phyloP scores from a whole-genome alignment of 2,113 vertebrate species.

The Cyanoramphus novaezelandiae region DNA sequence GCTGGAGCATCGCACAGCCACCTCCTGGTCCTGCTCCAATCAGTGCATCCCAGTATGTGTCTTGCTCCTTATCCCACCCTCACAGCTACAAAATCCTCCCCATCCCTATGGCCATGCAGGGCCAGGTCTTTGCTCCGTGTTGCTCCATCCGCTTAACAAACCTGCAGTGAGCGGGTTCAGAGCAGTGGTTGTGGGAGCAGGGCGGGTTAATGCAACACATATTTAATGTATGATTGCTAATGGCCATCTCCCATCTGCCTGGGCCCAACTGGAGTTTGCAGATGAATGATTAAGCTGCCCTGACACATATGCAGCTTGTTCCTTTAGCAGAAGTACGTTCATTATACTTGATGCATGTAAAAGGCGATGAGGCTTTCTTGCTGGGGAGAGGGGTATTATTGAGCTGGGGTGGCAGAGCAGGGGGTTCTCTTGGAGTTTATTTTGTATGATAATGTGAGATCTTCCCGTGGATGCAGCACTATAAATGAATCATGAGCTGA shows the following conservation, averaged over 20 bases:
- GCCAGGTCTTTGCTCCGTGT: not conserved
- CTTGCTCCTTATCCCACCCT: not conserved
- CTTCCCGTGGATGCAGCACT: not conserved
- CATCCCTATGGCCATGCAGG: rapidly evolving
- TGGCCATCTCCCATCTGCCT: constrained; percentile 66
- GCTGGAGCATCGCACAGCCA: not conserved
- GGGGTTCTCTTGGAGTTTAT: not conserved
- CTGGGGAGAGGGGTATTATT: not conserved
- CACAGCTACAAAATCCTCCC: not conserved
- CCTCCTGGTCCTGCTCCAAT: rapidly evolving
- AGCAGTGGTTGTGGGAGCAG: not conserved
- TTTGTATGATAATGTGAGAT: not conserved
- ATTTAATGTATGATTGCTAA: constrained; percentile 73
- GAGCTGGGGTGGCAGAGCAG: not conserved
- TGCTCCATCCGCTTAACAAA: constrained; percentile 27
- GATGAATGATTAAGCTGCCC: constrained; percentile 60
- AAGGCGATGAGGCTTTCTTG: not conserved
- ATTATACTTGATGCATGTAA: not conserved
- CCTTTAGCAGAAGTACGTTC: not conserved
- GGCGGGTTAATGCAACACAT: constrained; percentile 56
- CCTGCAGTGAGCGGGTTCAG: not conserved
- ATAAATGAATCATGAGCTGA: constrained; percentile 54
- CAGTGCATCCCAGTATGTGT: rapidly evolving
- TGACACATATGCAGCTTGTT: constrained; percentile 41
- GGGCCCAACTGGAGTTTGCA: constrained; percentile 43